Percentiles rank a stretch among this genome's conserved stretches.
phyloP scores from a whole-genome alignment of 2,113 vertebrate genomes.

The Meleagris gallopavo region DNA sequence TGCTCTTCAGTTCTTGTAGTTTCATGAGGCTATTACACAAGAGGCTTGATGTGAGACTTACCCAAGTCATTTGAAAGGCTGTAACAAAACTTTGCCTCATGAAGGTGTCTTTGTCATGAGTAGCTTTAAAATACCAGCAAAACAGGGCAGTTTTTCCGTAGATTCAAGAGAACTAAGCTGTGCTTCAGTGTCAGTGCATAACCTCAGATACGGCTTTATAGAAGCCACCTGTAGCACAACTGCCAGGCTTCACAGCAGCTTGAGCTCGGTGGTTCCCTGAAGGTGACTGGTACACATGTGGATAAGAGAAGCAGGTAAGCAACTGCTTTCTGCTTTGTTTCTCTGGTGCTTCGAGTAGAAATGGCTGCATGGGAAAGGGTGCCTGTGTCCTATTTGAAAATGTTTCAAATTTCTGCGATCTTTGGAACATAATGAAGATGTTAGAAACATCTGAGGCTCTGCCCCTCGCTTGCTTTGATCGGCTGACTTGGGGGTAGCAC shows the following conservation, averaged over 20 bases:
- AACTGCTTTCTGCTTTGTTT: neutral
- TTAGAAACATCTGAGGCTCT: neutral
- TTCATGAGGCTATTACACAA: neutral
- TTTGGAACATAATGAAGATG: neutral
- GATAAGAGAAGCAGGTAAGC: neutral
- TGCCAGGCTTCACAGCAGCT: neutral
- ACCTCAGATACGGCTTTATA: neutral
- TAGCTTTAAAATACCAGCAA: neutral
- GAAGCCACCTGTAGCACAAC: neutral
- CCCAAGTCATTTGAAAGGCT: neutral
- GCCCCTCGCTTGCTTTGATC: neutral
- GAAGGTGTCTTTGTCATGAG: neutral
- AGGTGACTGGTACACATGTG: fast-evolving
- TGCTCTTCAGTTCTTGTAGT: neutral
- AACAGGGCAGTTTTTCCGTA: neutral
- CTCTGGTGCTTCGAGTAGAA: neutral
- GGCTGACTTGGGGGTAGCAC: neutral
- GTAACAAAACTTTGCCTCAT: neutral
- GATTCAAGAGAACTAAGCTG: neutral
- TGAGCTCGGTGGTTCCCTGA: neutral
- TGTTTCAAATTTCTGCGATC: neutral
- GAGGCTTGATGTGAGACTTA: neutral
- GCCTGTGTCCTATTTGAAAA: neutral
- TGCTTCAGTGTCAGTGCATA: fast-evolving
- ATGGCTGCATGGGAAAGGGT: neutral